Conservation (phyloP, 2,888 invertebrate species). For the Thyatira batis region DNA sequence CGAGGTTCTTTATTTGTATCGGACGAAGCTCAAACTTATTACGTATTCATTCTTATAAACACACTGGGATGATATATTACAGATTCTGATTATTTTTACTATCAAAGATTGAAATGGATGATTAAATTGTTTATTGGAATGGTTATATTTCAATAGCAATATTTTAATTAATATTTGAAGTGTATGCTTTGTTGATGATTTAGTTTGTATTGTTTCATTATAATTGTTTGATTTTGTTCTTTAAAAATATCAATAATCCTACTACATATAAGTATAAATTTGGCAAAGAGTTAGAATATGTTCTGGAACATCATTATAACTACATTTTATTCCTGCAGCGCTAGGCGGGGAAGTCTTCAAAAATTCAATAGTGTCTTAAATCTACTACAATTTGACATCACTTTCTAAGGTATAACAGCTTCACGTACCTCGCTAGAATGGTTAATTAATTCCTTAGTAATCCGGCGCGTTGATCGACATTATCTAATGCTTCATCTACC, state of each 20-base stretch:
- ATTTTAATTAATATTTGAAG: background rate
- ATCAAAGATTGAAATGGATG: background rate
- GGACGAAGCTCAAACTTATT: conserved; percentile 27
- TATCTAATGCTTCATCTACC: conserved; percentile 57
- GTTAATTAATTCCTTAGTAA: conserved; percentile 69
- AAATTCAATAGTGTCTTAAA: no score
- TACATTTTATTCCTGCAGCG: no score
- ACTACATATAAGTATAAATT: no score
- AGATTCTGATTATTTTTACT: conserved; percentile 16
- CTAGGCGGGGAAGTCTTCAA: no score
- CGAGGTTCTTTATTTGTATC: conserved; percentile 52
- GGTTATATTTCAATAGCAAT: background rate
- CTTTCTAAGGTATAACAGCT: conserved; percentile 62
- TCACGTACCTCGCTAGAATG: conserved; percentile 46
- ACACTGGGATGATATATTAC: conserved; percentile 20
- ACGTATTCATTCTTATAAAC: conserved; percentile 40
- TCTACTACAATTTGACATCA: no score
- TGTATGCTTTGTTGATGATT: no score
- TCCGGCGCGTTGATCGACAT: conserved; percentile 62
- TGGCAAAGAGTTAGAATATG: no score
- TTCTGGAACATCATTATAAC: no score
- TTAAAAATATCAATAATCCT: no score
- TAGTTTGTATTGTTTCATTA: background rate
- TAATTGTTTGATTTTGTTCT: background rate
- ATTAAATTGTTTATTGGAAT: background rate